These are phyloP conservation scores for Fistularia commersonii DNA, from an alignment of 2,797 vertebrate species.

Conservation along the genomic window DNA sequence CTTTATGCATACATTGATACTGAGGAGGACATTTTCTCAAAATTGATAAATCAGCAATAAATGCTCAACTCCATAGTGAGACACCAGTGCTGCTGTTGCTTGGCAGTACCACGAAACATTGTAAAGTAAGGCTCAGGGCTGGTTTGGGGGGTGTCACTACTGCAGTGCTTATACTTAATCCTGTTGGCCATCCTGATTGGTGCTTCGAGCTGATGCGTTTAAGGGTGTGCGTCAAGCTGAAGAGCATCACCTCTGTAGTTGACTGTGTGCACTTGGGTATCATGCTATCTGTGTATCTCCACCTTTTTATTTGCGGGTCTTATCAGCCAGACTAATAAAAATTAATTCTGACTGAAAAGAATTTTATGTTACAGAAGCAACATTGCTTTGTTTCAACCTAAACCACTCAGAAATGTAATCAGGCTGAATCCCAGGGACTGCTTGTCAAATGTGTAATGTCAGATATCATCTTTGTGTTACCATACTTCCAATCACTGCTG, in stretches of 20 bases:
- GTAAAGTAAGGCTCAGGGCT: conserved; percentile 26
- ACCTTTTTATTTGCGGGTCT: not conserved
- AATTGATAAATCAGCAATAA: conserved; percentile 62
- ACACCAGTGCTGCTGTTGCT: conserved; percentile 9
- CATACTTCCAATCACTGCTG: no score
- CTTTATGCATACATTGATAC: conserved; percentile 28
- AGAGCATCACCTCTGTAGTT: conserved; percentile 14
- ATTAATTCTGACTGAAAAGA: no score
- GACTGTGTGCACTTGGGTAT: not conserved
- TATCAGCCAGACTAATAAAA: no score
- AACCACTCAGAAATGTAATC: no score
- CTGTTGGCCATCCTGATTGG: conserved; percentile 48
- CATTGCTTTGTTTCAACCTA: not conserved
- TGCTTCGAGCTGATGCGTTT: conserved; percentile 53
- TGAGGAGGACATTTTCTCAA: conserved; percentile 33
- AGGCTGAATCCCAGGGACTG: no score
- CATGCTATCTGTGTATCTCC: not conserved
- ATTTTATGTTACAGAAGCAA: no score
- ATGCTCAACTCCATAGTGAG: conserved; percentile 38
- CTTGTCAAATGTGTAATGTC: no score
- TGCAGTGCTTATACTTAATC: conserved; percentile 48
- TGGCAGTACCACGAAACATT: conserved; percentile 8
- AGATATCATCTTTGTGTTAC: no score
- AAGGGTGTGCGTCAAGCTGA: conserved; percentile 59
- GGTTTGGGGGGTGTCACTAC: conserved; percentile 31